Conservation (phyloP, 2,113 vertebrate species). For the Neotoma lepida region DNA sequence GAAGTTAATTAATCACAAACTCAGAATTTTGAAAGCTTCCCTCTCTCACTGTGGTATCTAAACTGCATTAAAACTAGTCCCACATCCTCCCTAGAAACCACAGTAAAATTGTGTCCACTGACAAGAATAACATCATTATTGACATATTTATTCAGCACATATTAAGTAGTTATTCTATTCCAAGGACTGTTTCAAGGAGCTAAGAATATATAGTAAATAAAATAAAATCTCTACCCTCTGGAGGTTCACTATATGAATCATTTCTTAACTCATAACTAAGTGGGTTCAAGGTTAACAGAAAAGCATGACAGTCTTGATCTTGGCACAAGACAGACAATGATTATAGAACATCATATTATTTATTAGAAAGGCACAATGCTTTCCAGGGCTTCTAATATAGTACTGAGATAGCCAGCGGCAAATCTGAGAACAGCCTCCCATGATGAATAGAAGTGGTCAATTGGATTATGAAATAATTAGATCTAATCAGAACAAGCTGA, state of each 20-base stretch:
- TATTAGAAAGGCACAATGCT: constrained; percentile 33
- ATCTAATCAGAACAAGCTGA: constrained; percentile 27
- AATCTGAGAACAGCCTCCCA: not conserved
- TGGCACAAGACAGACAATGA: constrained; percentile 5
- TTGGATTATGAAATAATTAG: constrained; percentile 45
- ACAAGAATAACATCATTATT: constrained; percentile 11
- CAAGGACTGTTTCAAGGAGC: not conserved
- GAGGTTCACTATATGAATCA: not conserved
- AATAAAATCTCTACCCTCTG: constrained; percentile 9
- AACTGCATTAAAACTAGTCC: not conserved
- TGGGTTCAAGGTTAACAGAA: constrained; percentile 22
- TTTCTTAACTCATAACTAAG: constrained; percentile 26
- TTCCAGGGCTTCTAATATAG: constrained; percentile 6
- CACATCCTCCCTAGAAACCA: not conserved
- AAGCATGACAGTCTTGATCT: constrained; percentile 2
- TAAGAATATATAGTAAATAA: constrained; percentile 22
- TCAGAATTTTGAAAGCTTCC: not conserved
- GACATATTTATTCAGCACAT: constrained; percentile 7
- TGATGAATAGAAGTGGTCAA: constrained; percentile 28
- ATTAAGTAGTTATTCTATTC: not conserved
- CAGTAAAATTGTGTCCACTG: not conserved
- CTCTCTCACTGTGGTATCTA: not conserved
- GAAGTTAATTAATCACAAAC: constrained; percentile 26
- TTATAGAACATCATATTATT: not conserved
- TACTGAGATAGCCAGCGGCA: constrained; percentile 17